Percentiles rank a stretch among this genome's conserved stretches.
These are phyloP conservation scores for Microdon myrmicae DNA, from an alignment of 2,888 invertebrate genomes.

Conservation along the genomic window DNA sequence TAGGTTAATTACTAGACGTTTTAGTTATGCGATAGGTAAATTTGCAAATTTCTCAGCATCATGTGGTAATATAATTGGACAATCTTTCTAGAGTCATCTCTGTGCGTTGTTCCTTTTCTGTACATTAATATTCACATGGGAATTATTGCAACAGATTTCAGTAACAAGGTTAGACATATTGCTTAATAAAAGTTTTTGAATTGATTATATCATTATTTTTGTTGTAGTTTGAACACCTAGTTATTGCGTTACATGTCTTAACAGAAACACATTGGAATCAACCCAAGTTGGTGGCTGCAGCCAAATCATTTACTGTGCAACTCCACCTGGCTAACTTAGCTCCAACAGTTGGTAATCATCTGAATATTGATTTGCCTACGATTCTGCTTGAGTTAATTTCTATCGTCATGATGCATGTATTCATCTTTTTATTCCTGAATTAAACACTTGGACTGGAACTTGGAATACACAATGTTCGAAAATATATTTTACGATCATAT, in stretches of 20 bases:
- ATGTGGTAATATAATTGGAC: background rate
- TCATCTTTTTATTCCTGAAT: constrained; percentile 39
- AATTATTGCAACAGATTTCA: constrained; percentile 12
- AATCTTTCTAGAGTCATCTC: constrained; percentile 16
- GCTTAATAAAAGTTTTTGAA: too few species aligned
- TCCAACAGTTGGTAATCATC: constrained; percentile 26
- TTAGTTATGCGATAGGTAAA: constrained; percentile 32
- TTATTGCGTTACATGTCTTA: constrained; percentile 10
- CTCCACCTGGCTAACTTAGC: constrained; percentile 10
- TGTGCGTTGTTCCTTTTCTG: constrained; percentile 23
- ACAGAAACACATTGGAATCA: constrained; percentile 14
- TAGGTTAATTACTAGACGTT: constrained; percentile 19
- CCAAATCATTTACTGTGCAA: constrained; percentile 29
- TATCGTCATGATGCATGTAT: constrained; percentile 21
- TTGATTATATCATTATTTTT: background rate
- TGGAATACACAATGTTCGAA: too few species aligned
- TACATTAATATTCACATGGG: constrained; percentile 18
- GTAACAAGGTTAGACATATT: constrained; percentile 8
- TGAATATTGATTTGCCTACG: constrained; percentile 12
- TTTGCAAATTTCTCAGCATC: background rate
- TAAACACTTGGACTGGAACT: too few species aligned
- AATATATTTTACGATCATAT: too few species aligned
- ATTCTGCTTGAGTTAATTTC: constrained; percentile 6
- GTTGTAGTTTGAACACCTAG: constrained; percentile 12
- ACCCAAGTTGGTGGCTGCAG: constrained; percentile 1